Conservation (phyloP, 2,113 vertebrate genomes). For the Psilopsiagon aurifrons region DNA sequence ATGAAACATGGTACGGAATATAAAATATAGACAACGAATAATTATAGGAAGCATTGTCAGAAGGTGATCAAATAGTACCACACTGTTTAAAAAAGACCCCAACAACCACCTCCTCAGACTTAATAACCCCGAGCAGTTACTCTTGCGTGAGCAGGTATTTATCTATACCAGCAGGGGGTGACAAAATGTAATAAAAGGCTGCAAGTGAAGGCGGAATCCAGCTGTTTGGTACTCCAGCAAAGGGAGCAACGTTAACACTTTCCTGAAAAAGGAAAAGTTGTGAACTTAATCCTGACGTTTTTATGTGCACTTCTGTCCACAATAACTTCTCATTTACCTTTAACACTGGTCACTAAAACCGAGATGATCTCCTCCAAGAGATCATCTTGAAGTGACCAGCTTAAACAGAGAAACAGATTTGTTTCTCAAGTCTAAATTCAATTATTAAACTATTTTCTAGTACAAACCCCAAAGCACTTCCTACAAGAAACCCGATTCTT, state of each 20-base stretch:
- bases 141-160: not conserved
- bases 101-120: not conserved
- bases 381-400: not conserved
- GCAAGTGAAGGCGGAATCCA: not conserved
- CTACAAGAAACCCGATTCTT: not conserved
- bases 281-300: not conserved
- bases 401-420: not conserved
- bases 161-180: not conserved
- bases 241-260: not conserved
- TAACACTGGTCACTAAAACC: not conserved
- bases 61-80: not conserved
- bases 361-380: not conserved
- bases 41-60: not conserved
- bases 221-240: not conserved
- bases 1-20: not conserved
- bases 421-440: not conserved
- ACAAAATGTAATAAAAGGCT: not conserved
- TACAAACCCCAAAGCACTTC: not conserved
- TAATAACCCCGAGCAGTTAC: not conserved
- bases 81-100: not conserved
- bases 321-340: not conserved
- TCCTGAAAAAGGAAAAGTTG: not conserved
- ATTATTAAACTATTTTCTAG: not conserved
- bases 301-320: not conserved
- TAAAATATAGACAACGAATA: not conserved